Evolutionary conservation across 2,113 vertebrate species (phyloP), one percentile per base, ranked within the genome.

Genomic region (Cinclus cinclus): DNA sequence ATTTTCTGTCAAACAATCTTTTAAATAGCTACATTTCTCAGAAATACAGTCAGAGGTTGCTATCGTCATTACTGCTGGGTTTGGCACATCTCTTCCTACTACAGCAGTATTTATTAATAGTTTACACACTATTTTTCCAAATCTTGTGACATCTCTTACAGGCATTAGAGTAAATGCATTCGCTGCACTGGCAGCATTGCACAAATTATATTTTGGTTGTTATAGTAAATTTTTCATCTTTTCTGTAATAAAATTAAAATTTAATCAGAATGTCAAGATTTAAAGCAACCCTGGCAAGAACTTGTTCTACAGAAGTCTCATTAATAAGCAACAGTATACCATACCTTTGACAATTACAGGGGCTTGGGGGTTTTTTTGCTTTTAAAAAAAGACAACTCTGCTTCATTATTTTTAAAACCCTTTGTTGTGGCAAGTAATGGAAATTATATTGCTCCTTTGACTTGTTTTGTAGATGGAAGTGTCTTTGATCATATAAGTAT

Each of bases 401-500:
- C 13, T 78, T 85, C 73, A 63, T 85, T 91, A 76, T 79, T 80
- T 95, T 79, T 16, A 33, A 94, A 92, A 89, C 65, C 59, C 46
- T 89, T 90, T 91, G 59, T 53, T 90, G 67, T 77, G 46, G 41
- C 46, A 87, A 65, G 37, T 69, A 87, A 85, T 65, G n/a, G 92
- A 60, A 89, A 89, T 69, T 63, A 78, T 53, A 78, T 64, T 78
- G 64, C 75, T 56, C 44, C 41, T 92, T 63, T 76, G 39, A 59
- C 75, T 85, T 69, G 7, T 44, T 33, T 71, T 33, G 46, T 31
- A 91, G 81, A 92, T 83, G 46, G 89, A 96, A n/a, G 50, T 39
- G 24, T 55, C 84, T 95, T 95, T 95, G 74, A 90, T 95, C 87
- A 65, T 13, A 3, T 15, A 87, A 89, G 28, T 50, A 87, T 44